Base-by-base conservation (phyloP, 2,797 vertebrate genomes). In the Melanotaenia boesemani region DNA sequence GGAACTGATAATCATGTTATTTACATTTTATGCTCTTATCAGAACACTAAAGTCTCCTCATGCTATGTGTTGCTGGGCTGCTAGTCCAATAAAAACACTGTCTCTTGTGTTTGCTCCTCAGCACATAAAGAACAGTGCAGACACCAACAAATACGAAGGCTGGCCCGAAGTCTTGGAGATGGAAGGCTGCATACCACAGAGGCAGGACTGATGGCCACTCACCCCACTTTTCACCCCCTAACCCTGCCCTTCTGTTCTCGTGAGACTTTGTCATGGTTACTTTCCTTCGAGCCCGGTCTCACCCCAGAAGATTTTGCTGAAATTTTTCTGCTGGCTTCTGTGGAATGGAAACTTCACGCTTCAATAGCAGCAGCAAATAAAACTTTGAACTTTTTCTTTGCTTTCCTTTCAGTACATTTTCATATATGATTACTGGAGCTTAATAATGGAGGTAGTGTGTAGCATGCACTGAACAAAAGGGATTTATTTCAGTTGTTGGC, bases 101-200 rank as follows among this genome's bases (percentile, higher is more conserved):
- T 28, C 2, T 18, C 22, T 13, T 70, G 3, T 81, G 12, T 63
- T 61, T 63, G 0, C 82, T 93, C 90, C 79, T 16, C 84, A 99
- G 98, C 95, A 98, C 80, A 96, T 99, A 90, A 99, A 97, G 92
- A 99, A 98, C 91, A 98, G 94, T 5, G 97, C 95, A 13, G 96
- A 97, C 22, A 97, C 96, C 69, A 99, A 99, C 89, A 99, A 99
- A 68, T 99, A 97, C 0, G 98, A 99, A 77, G 98, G 98, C n/a
- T 99, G 98, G 98, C 98, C 98, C 0, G 98, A 98, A 73, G 98
- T 99, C 72, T 91, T 99, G 70, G 98, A 99, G 89, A 98, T 99
- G 97, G 98, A 99, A 89, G 98, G 98, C 11, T 99, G 98, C 84
- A 95, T 99, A 66, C 97, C 98, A 2, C 94, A 95, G 84, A 97